phyloP scores from a whole-genome alignment of 2,888 invertebrate genomes.

The Choristoneura rosaceana region DNA sequence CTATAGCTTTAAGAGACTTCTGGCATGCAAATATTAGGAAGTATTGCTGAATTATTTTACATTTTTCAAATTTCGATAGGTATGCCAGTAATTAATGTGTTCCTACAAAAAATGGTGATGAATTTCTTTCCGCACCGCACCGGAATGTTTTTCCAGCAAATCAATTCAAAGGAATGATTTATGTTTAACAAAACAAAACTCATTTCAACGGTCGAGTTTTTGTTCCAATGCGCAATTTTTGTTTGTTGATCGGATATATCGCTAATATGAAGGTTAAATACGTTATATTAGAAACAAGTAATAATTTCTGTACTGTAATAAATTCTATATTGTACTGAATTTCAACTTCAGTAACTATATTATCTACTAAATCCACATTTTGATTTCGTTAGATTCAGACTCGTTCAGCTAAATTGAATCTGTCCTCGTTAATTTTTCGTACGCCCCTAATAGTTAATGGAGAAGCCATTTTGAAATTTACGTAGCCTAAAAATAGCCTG shows the following conservation, averaged over 20 bases:
- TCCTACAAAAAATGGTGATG: conserved; percentile 5
- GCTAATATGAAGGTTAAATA: conserved; percentile 7
- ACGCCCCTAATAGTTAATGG: neutral
- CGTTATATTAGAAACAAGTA: neutral
- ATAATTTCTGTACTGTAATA: too few species aligned
- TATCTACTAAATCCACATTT: too few species aligned
- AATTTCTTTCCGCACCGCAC: conserved; percentile 2
- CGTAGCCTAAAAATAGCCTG: conserved; percentile 4
- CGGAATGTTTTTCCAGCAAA: conserved; percentile 13
- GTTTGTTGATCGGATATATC: conserved; percentile 19
- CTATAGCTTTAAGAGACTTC: too few species aligned
- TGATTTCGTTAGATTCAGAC: neutral
- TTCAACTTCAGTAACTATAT: too few species aligned
- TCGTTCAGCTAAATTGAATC: neutral
- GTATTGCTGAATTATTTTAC: neutral
- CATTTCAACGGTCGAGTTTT: neutral
- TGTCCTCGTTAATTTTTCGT: neutral
- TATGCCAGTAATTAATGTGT: conserved; percentile 10
- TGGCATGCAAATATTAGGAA: too few species aligned
- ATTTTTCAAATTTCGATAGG: conserved; percentile 8
- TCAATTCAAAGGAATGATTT: conserved; percentile 15
- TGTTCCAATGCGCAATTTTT: conserved; percentile 25
- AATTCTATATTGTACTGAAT: too few species aligned
- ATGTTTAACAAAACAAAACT: conserved; percentile 21
- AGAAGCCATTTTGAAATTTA: neutral